Evolutionary conservation across 2,797 vertebrate species (phyloP), one percentile per base, ranked within the genome.

Genomic region (Anguilla anguilla): DNA sequence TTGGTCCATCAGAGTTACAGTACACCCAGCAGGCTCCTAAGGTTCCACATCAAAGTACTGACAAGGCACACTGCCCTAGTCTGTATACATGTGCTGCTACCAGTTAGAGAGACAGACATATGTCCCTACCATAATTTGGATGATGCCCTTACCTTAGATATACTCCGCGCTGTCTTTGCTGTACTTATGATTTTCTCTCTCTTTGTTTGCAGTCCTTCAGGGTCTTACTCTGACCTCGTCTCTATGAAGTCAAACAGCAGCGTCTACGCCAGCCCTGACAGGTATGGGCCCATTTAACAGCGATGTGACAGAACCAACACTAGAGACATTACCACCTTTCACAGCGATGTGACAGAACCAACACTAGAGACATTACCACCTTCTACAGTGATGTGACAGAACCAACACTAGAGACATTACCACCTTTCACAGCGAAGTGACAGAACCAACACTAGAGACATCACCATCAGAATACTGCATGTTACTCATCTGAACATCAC

Each of bases 221-320:
- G 89, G 89, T 82, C 59, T 82, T 92, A 93, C 90, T 92, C 94
- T 83, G 93, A 96, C 88, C 94, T 83, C 61, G 59, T 91, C 85
- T 90, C 93, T 90, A 94, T 96, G 91, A 96, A 94, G 92, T 94
- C 95, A 82, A 95, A 96, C 90, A 95, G 95, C 89, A 96, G 95
- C 35, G 94, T 97, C 89, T 97, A 97, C 51, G 96, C 96, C 2
- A 95, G 96, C 91, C 95, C 97, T 90, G 97, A 98, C 87, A 96
- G 95, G 97, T 98, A 87, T 92, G 96, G 46, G 61, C 93, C 85
- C 67, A 59, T 28, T 85, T 53, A n/a, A 51, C 46, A 49, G 9
- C 15, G 89, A 28, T 39, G 1, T 5, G 88, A 85, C 7, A 89
- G 83, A 1, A 86, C 0, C 0, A 53, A 19, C 22, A 22, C 5